A percentile compares a stretch with the other conserved stretches of the same genome.
Conservation (phyloP, 2,888 invertebrate species). For the Lithophane semibrunnea region DNA sequence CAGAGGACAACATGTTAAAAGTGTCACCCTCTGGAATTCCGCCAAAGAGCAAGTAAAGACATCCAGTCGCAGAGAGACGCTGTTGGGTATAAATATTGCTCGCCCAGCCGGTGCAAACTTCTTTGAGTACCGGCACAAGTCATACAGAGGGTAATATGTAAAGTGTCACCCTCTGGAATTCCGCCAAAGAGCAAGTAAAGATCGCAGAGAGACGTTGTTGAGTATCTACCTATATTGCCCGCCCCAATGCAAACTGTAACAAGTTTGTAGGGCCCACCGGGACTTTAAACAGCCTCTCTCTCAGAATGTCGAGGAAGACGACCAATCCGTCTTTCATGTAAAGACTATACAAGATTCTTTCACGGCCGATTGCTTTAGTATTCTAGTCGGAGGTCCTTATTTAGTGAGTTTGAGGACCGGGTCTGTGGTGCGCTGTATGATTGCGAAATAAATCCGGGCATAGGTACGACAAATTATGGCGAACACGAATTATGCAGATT, state of each 20-base stretch:
- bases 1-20: no score
- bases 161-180: no score
- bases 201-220: neutral
- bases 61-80: neutral
- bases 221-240: neutral
- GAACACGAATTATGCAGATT: neutral
- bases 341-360: slow-evolving; percentile 3
- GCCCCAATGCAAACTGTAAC: neutral
- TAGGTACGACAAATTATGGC: neutral
- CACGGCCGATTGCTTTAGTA: neutral
- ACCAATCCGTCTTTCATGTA: neutral
- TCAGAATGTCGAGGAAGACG: neutral
- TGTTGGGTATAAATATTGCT: neutral
- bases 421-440: neutral
- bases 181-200: no score
- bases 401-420: neutral
- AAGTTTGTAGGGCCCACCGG: neutral
- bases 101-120: neutral
- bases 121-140: no score
- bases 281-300: neutral
- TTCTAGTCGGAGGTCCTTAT: neutral
- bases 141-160: no score
- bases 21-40: no score
- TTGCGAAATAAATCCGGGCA: neutral
- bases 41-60: neutral